These are phyloP conservation scores for Cyanistes caeruleus DNA, from an alignment of 2,113 vertebrate genomes.

Conservation along the genomic window DNA sequence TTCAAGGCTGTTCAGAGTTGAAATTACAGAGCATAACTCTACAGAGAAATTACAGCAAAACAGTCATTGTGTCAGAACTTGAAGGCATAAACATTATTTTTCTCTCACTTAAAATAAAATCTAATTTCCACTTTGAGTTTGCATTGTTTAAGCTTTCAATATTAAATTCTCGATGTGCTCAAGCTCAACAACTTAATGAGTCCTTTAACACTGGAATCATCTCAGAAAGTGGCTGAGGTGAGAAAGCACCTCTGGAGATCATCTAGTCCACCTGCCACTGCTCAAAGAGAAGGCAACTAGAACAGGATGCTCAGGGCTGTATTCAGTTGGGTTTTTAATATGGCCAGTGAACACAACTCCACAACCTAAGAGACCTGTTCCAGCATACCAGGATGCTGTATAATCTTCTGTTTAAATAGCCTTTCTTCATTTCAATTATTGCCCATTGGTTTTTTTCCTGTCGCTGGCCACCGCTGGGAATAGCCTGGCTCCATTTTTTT, in stretches of 20 bases:
- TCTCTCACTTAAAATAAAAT: not conserved
- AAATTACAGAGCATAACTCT: not conserved
- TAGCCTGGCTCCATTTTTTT: not conserved
- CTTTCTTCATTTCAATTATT: not conserved
- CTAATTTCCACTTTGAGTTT: not conserved
- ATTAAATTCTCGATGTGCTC: not conserved
- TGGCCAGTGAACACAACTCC: not conserved
- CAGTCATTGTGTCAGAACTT: not conserved
- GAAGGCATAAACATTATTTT: not conserved
- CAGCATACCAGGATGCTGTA: not conserved
- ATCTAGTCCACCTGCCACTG: fast-evolving
- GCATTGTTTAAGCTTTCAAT: not conserved
- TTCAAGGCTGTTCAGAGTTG: not conserved
- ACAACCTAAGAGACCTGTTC: not conserved
- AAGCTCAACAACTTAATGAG: not conserved
- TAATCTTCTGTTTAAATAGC: not conserved
- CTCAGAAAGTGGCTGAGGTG: not conserved
- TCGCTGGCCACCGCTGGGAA: not conserved
- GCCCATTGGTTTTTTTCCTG: not conserved
- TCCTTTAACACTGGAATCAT: not conserved
- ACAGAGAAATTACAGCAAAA: not conserved
- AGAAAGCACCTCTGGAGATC: not conserved
- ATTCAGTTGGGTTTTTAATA: not conserved
- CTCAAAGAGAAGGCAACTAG: not conserved
- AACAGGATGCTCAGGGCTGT: not conserved